Evolutionary conservation across 2,797 vertebrate genomes (phyloP), one percentile per base, ranked within the genome.

Genomic region (Catharus ustulatus): DNA sequence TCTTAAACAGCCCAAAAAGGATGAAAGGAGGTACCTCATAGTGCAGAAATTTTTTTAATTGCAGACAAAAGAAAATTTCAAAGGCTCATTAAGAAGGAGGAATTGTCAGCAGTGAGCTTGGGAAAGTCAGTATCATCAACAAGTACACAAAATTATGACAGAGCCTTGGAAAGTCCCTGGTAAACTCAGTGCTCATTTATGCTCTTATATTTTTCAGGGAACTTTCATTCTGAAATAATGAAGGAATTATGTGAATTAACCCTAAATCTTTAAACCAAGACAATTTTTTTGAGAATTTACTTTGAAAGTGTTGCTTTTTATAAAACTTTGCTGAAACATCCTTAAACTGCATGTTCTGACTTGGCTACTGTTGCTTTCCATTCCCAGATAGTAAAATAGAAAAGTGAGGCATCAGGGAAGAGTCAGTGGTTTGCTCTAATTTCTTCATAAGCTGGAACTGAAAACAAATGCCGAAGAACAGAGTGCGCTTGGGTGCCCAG

Each of bases 121-220:
- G 63, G 80, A 93, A 91, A 88, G 49, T 9, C 67, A 61, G 62
- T 80, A 38, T 88, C 34, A 76, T 84, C 55, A 82, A 69, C 69
- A 90, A 86, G 57, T 43, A 45, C 0, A 52, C 21, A 59, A 54
- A 92, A 91, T 91, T 74, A 95, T 79, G 77, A 57, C 32, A 30
- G 59, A 57, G 49, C 16, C n/a, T 76, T 93, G 95, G 93, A 93
- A 95, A 95, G 74, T 94, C 85, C 89, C 71, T 94, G 48, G 71
- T 94, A 54, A 96, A 49, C 38, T 91, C 11, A 54, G 36, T 77
- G 40, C 48, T 90, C 57, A 34, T 87, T 88, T 94, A 40, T 55
- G 19, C 29, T 63, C 19, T 77, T 58, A 16, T 10, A 46, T 55
- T 87, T 89, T 85, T 8, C 18, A 52, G 46, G 19, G 40, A 87